Conservation (phyloP, 2,797 vertebrate species). For the Sitta carolinensis region DNA sequence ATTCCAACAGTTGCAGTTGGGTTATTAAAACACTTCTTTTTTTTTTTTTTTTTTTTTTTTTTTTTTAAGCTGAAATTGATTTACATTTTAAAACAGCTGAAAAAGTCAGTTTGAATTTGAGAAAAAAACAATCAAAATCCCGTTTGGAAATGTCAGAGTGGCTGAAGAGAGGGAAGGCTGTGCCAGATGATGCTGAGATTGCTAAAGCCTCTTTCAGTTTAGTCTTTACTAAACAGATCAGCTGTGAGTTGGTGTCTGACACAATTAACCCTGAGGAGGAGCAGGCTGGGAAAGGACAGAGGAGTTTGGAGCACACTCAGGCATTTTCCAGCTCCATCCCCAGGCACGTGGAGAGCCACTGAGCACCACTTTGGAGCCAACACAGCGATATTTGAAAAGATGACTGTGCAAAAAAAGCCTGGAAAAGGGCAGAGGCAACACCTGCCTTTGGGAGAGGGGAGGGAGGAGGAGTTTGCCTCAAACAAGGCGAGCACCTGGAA, state of each 20-base stretch:
- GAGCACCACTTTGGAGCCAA: neutral
- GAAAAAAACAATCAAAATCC: neutral
- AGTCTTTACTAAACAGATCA: conserved; percentile 42
- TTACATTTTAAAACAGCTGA: conserved; percentile 41
- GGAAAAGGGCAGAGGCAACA: neutral
- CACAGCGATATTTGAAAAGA: rapidly evolving
- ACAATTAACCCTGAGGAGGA: conserved; percentile 15
- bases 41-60: neutral
- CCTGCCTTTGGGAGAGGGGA: neutral
- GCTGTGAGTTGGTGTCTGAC: conserved; percentile 29
- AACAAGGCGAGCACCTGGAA: neutral
- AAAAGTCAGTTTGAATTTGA: conserved; percentile 31
- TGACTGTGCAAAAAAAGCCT: neutral
- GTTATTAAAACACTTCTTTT: neutral
- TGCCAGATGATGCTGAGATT: conserved; percentile 2
- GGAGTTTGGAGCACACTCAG: neutral
- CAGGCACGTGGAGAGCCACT: rapidly evolving
- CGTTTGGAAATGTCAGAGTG: conserved; percentile 38
- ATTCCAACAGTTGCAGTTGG: neutral
- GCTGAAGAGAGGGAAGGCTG: conserved; percentile 13
- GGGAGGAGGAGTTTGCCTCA: neutral
- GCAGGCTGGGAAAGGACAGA: neutral
- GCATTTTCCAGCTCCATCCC: neutral
- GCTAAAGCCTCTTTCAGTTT: conserved; percentile 21
- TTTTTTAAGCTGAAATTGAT: neutral